These are phyloP conservation scores for Microcebus tavaratra DNA, from an alignment of 2,113 vertebrate genomes.

Conservation along the genomic window DNA sequence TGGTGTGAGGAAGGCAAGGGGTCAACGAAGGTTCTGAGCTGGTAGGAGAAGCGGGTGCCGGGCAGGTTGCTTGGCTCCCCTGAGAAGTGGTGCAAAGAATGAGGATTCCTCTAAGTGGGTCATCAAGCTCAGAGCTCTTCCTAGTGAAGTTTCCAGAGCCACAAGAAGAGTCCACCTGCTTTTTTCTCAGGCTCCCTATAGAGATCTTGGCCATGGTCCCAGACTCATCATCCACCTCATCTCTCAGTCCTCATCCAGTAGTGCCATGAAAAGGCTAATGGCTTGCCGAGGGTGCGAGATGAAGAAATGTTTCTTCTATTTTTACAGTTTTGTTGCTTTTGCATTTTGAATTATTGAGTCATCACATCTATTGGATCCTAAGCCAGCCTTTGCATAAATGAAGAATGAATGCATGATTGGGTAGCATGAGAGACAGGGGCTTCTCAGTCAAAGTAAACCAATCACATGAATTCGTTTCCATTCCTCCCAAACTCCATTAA, in stretches of 20 bases:
- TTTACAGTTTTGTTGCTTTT: neutral
- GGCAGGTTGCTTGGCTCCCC: neutral
- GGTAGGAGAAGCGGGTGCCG: rapidly evolving
- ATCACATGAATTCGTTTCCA: neutral
- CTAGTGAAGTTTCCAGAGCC: too few species aligned
- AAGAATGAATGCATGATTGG: neutral
- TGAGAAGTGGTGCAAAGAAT: neutral
- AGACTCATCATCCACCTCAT: neutral
- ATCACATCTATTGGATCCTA: neutral
- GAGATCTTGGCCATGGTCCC: neutral
- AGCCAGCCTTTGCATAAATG: neutral
- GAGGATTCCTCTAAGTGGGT: neutral
- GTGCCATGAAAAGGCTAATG: neutral
- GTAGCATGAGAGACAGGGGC: rapidly evolving
- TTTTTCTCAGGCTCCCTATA: too few species aligned
- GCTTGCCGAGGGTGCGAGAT: neutral
- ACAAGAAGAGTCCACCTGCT: neutral
- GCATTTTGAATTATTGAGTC: neutral
- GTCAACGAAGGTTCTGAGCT: neutral
- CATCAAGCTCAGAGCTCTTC: neutral
- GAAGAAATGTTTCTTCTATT: neutral
- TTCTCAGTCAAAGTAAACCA: neutral
- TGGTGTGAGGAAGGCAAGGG: neutral
- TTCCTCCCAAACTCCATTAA: neutral
- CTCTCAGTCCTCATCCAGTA: neutral